phyloP scores from a whole-genome alignment of 2,113 vertebrate species.

The Pristiophorus japonicus region DNA sequence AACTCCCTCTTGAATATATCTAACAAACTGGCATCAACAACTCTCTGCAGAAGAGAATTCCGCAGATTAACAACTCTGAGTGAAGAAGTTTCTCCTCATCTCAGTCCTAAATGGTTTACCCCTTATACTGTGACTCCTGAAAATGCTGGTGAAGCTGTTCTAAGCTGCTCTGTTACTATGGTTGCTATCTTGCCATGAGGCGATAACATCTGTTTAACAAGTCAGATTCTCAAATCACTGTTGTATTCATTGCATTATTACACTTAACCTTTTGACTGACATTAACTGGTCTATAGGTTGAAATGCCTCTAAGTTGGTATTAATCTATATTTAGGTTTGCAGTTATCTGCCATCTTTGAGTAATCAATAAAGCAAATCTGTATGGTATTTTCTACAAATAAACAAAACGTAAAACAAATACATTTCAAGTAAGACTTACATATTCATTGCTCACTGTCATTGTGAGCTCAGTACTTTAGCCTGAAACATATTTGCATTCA shows the following conservation, averaged over 20 bases:
- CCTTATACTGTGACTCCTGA: no score
- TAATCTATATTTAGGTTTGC: neutral
- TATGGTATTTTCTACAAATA: neutral
- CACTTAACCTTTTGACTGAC: constrained; percentile 20
- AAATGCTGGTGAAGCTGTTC: neutral
- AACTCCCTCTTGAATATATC: no score
- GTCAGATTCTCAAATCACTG: constrained; percentile 26
- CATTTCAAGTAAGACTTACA: neutral
- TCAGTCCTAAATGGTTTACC: no score
- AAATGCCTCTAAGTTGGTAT: no score
- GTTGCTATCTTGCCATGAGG: neutral
- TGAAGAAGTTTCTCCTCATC: no score
- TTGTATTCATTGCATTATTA: constrained; percentile 15
- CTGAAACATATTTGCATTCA: neutral
- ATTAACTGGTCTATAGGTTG: neutral
- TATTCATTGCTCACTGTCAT: neutral
- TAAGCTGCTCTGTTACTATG: constrained; percentile 23
- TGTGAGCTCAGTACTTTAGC: neutral
- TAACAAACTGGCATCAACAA: no score
- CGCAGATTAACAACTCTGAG: no score
- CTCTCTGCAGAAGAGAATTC: no score
- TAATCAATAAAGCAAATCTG: neutral
- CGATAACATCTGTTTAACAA: constrained; percentile 13
- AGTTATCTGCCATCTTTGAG: neutral
- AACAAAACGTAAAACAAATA: neutral